Evolutionary conservation across 2,797 vertebrate genomes (phyloP).

Genomic region (Rhinophrynus dorsalis): DNA sequence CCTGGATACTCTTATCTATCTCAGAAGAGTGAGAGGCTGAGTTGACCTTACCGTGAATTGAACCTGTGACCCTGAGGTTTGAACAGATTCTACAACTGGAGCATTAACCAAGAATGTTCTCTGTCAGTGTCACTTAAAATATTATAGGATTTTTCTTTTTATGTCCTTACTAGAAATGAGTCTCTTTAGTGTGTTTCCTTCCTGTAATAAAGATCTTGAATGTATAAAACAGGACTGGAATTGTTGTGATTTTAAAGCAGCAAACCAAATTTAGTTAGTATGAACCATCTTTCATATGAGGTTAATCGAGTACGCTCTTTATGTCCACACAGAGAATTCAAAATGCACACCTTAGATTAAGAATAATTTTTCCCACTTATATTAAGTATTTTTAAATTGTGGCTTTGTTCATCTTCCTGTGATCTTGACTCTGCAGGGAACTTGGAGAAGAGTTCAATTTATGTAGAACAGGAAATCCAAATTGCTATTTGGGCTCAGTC

Average conservation of each 20-base stretch:
- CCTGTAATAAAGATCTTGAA: background rate
- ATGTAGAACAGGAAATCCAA: conserved; percentile 36
- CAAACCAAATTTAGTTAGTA: background rate
- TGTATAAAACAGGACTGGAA: background rate
- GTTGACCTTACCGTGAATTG: too few relatives aligned
- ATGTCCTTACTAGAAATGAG: too few relatives aligned
- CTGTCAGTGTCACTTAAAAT: too few relatives aligned
- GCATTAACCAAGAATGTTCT: too few relatives aligned
- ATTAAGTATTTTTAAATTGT: background rate
- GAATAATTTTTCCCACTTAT: background rate
- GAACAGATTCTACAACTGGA: too few relatives aligned
- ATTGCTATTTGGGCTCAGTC: conserved; percentile 12
- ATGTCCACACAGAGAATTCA: background rate
- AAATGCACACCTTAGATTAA: background rate
- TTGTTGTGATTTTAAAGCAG: background rate
- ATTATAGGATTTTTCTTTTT: too few relatives aligned
- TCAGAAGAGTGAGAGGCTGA: too few relatives aligned
- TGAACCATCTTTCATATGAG: background rate
- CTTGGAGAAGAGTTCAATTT: conserved; percentile 21
- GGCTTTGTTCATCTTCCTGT: background rate
- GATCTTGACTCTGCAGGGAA: background rate
- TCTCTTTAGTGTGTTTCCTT: too few relatives aligned
- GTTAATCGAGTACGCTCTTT: too few relatives aligned
- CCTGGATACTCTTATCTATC: too few relatives aligned
- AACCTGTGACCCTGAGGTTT: too few relatives aligned